Evolutionary conservation across 2,797 vertebrate species (phyloP).

Genomic region (Pseudomugil gertrudae): DNA sequence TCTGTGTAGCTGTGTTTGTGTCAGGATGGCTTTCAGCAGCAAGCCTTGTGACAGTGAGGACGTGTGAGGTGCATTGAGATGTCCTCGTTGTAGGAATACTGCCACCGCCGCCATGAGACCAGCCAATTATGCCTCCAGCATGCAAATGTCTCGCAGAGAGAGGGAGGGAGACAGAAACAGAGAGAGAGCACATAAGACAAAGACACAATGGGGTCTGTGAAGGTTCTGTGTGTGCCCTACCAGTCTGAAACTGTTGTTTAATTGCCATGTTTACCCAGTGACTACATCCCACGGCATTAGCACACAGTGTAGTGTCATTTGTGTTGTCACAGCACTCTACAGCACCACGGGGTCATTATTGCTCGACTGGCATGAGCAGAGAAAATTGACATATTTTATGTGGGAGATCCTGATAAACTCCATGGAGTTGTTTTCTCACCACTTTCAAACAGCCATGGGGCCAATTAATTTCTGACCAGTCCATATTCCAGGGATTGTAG

Average conservation of each 20-base stretch:
- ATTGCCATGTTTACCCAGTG: slow-evolving; percentile 84
- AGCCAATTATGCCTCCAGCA: slow-evolving; percentile 88
- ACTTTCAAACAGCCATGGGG: slow-evolving; percentile 78
- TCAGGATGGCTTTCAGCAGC: slow-evolving; percentile 92
- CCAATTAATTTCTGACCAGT: slow-evolving; percentile 84
- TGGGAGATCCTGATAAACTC: slow-evolving; percentile 79
- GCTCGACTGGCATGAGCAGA: slow-evolving; percentile 76
- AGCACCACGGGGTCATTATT: slow-evolving; percentile 82
- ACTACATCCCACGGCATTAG: slow-evolving; percentile 84
- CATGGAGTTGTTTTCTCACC: slow-evolving; percentile 75
- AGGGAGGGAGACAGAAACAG: slow-evolving; percentile 49
- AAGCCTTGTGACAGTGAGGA: slow-evolving; percentile 91
- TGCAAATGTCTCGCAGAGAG: slow-evolving; percentile 80
- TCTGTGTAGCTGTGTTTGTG: slow-evolving; percentile 93
- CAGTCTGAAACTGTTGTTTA: slow-evolving; percentile 82
- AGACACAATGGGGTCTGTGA: slow-evolving; percentile 80
- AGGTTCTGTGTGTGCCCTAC: slow-evolving; percentile 77
- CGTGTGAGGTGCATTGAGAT: slow-evolving; percentile 93
- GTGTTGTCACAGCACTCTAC: slow-evolving; percentile 79
- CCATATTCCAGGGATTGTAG: slow-evolving; percentile 73
- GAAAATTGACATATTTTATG: slow-evolving; percentile 84
- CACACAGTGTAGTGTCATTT: slow-evolving; percentile 84
- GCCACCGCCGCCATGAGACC: slow-evolving; percentile 83
- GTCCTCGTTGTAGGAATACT: slow-evolving; percentile 93
- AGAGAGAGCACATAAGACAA: slow-evolving; percentile 72